These are phyloP conservation scores for Ryuthela nishihirai DNA, from an alignment of 2,888 invertebrate genomes.

Conservation along the genomic window DNA sequence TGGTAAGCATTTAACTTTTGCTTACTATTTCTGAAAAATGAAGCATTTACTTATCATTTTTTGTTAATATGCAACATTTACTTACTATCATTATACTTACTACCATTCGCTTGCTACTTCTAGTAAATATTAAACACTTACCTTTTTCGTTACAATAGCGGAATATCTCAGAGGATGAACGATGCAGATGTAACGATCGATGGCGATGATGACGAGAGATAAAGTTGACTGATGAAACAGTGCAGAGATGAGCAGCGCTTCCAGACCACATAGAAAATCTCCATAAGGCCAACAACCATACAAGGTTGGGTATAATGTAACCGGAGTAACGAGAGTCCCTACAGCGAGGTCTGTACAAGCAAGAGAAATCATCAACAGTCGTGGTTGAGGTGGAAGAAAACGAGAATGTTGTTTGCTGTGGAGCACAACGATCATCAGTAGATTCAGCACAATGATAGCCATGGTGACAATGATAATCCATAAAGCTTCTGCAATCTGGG, in stretches of 20 bases:
- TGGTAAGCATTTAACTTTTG: too few species aligned
- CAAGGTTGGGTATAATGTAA: conserved; percentile 75
- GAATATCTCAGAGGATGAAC: conserved; percentile 78
- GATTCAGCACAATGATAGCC: conserved; percentile 11
- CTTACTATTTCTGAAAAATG: too few species aligned
- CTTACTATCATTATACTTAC: too few species aligned
- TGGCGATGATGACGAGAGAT: conserved; percentile 83
- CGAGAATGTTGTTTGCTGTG: conserved; percentile 17
- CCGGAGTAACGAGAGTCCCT: conserved; percentile 78
- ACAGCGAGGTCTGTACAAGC: conserved; percentile 83
- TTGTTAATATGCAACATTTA: too few species aligned
- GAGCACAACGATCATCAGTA: conserved; percentile 15
- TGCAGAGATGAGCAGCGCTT: conserved; percentile 79
- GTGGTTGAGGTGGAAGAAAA: conserved; percentile 60
- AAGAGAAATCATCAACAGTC: conserved; percentile 78
- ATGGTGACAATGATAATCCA: conserved; percentile 8
- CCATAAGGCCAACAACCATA: conserved; percentile 89
- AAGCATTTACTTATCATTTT: too few species aligned
- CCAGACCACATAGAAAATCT: conserved; percentile 81
- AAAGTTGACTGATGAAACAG: conserved; percentile 84
- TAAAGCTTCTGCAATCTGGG: too few species aligned
- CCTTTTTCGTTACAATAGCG: conserved; percentile 83
- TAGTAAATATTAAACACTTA: too few species aligned
- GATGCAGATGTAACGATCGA: conserved; percentile 81
- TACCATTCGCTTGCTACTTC: too few species aligned